phyloP scores from a whole-genome alignment of 1,140 invertebrate genomes.

The Phymorhynchus buccinoides region DNA sequence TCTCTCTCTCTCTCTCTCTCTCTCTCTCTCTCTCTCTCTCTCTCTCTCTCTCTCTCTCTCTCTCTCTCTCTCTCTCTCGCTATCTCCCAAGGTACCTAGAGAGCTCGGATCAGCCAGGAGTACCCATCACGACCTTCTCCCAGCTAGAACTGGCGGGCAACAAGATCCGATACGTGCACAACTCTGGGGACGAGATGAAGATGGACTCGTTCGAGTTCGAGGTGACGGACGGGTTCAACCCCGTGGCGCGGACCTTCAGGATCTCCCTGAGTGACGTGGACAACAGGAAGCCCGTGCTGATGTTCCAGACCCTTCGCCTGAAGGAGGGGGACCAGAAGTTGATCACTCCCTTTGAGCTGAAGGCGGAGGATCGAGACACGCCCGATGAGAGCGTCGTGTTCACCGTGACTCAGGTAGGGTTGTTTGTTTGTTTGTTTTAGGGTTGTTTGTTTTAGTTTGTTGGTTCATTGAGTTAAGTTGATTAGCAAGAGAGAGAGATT shows the following conservation, averaged over 20 bases:
- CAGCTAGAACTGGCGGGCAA: conserved; percentile 72
- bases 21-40: neutral
- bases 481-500: too few species aligned
- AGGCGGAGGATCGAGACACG: conserved; percentile 73
- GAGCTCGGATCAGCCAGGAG: conserved; percentile 64
- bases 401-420: conserved; percentile 64
- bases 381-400: conserved; percentile 65
- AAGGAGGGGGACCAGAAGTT: conserved; percentile 69
- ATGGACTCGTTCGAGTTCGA: conserved; percentile 75
- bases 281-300: conserved; percentile 73
- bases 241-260: conserved; percentile 70
- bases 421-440: neutral
- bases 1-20: neutral
- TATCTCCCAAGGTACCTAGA: conserved; percentile 62
- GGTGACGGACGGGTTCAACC: conserved; percentile 73
- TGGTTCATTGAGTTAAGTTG: too few species aligned
- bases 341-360: conserved; percentile 73
- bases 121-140: conserved; percentile 71
- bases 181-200: conserved; percentile 70
- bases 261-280: conserved; percentile 73
- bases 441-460: too few species aligned
- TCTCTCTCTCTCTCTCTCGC: neutral
- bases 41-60: neutral
- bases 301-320: conserved; percentile 66
- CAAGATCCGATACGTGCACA: conserved; percentile 72